Percentiles rank a stretch among this genome's conserved stretches.
These are phyloP conservation scores for Lycocorax pyrrhopterus DNA, from an alignment of 2,113 vertebrate species.

Conservation along the genomic window DNA sequence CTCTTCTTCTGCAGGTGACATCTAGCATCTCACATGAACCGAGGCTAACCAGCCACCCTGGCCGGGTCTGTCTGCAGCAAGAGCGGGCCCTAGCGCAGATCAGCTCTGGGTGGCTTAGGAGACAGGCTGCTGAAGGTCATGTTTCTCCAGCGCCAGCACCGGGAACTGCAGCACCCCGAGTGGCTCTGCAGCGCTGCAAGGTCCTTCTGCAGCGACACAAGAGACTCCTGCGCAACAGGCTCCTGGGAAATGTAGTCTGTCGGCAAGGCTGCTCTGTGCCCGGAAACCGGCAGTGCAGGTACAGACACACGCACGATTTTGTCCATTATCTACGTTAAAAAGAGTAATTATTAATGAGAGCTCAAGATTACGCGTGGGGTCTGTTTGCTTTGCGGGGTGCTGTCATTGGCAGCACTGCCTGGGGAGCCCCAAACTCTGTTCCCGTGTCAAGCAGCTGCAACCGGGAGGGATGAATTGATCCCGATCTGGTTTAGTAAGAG, in stretches of 20 bases:
- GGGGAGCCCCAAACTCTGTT: neutral
- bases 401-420: neutral
- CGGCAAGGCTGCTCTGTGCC: neutral
- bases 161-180: neutral
- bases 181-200: neutral
- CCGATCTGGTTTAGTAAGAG: neutral
- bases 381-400: neutral
- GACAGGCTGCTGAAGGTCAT: neutral
- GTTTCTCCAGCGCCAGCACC: neutral
- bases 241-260: conserved; percentile 73
- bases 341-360: neutral
- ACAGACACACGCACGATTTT: neutral
- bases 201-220: neutral
- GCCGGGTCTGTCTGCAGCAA: neutral
- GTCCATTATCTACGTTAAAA: neutral
- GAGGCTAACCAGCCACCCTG: neutral
- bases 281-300: neutral
- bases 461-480: neutral
- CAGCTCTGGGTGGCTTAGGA: neutral
- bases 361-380: neutral
- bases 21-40: conserved; percentile 38
- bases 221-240: neutral
- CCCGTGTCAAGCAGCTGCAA: neutral
- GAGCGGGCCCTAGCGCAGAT: neutral
- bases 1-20: conserved; percentile 63